Evolutionary conservation across 2,113 vertebrate species (phyloP), one percentile per base, ranked within the genome.

Genomic region (Aegithalos caudatus): DNA sequence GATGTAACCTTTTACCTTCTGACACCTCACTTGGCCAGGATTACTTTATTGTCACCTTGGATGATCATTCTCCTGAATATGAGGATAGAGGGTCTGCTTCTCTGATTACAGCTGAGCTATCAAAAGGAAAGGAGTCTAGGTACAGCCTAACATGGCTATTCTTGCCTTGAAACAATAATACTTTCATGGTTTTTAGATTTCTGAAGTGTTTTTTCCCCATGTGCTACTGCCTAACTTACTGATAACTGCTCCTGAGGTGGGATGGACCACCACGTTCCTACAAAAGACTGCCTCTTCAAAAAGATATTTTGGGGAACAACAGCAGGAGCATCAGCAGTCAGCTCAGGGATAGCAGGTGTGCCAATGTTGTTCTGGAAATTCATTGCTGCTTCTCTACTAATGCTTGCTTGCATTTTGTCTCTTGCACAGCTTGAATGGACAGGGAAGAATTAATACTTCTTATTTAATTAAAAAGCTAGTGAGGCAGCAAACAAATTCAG

Each of bases 401-500:
- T 0, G 2, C 65, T 92, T 65, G 40, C 50, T 69, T 73, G 35
- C 51, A 48, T 88, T 23, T 57, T 4, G 0, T 60, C 50, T 85
- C 50, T 81, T n/a, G 57, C 38, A 62, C 64, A 86, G 74, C 85
- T 94, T 93, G 81, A 90, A 66, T 74, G 38, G 88, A 42, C 37
- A 48, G 56, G 29, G 44, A 85, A 92, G 64, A 88, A 88, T 62
- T 61, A 82, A 82, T 94, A 70, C 21, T 66, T 93, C 77, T 64
- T 51, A 62, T 92, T 92, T 94, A 82, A 95, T 88, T 97, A 83
- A 83, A 88, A 94, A 95, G 29, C 29, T 85, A 79, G 47, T 83
- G 64, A 86, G 31, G 60, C 82, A 86, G 60, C 60, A 95, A 87
- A 78, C 14, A 62, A 80, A 66, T 73, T 66, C 62, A 87, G 48